These are phyloP conservation scores for Drosophila paranaensis DNA, from an alignment of 2,888 invertebrate species.

Conservation along the genomic window DNA sequence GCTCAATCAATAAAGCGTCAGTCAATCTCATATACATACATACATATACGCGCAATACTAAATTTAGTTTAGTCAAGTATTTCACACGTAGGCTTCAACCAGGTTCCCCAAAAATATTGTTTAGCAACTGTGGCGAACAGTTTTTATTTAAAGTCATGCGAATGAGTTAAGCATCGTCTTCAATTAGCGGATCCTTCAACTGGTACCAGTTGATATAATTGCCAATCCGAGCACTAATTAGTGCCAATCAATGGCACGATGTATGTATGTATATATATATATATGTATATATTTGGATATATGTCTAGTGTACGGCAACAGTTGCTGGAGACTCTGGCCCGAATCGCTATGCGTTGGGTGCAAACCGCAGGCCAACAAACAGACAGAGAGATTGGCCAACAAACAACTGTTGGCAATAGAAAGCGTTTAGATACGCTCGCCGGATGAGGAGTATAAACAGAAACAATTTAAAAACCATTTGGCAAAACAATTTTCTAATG, in stretches of 20 bases:
- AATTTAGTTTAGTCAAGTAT: not conserved
- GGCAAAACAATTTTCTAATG: constrained; percentile 81
- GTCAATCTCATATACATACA: not conserved
- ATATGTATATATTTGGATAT: not conserved
- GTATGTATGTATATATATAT: constrained; percentile 1
- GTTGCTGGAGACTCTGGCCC: constrained; percentile 63
- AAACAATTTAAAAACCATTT: constrained; percentile 81
- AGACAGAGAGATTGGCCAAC: constrained; percentile 39
- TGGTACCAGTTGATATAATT: constrained; percentile 68
- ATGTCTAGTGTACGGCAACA: constrained; percentile 36
- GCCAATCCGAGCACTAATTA: constrained; percentile 53
- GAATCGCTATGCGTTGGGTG: constrained; percentile 54
- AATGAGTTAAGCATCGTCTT: constrained; percentile 45
- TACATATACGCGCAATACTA: not conserved
- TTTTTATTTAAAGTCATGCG: constrained; percentile 38
- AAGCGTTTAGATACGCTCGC: constrained; percentile 61
- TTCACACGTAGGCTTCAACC: constrained; percentile 19
- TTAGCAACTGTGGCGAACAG: constrained; percentile 51
- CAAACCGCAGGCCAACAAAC: constrained; percentile 56
- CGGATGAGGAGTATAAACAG: constrained; percentile 68
- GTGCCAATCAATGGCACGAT: constrained; percentile 61
- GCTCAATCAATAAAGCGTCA: not conserved
- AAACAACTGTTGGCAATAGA: constrained; percentile 71
- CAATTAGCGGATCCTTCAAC: constrained; percentile 73
- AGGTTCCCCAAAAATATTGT: constrained; percentile 29